Evolutionary conservation across 2,888 invertebrate genomes (phyloP).

Genomic region (Isoperla grammatica): DNA sequence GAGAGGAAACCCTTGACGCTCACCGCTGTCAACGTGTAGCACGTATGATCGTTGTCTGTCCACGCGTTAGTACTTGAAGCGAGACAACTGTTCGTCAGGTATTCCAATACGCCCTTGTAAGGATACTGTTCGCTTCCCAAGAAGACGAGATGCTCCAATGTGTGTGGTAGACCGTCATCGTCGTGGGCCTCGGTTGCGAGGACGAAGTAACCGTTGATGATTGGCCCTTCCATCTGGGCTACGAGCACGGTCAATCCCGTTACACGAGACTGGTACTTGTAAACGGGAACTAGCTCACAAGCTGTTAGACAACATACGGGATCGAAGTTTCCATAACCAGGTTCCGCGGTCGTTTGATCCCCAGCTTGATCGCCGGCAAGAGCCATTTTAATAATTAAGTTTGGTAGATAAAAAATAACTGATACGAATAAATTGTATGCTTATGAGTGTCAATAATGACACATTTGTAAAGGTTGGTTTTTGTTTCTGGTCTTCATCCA

Average conservation of each 20-base stretch:
- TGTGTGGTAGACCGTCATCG: slow-evolving; percentile 54
- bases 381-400: too few species aligned
- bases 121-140: slow-evolving; percentile 52
- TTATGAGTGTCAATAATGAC: too few species aligned
- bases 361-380: too few species aligned
- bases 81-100: slow-evolving; percentile 50
- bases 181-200: slow-evolving; percentile 51
- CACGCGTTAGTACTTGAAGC: slow-evolving; percentile 54
- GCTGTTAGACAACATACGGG: slow-evolving; percentile 31
- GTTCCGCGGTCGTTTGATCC: slow-evolving; percentile 34
- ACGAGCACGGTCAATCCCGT: slow-evolving; percentile 47
- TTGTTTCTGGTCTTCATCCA: too few species aligned
- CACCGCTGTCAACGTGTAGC: slow-evolving; percentile 50
- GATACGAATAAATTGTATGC: too few species aligned
- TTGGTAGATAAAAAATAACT: too few species aligned
- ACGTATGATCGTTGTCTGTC: slow-evolving; percentile 50
- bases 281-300: slow-evolving; percentile 41
- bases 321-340: slow-evolving; percentile 12
- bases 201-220: slow-evolving; percentile 48
- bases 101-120: slow-evolving; percentile 49
- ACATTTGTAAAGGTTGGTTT: too few species aligned
- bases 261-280: slow-evolving; percentile 42
- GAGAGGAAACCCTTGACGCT: slow-evolving; percentile 51
- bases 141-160: slow-evolving; percentile 53
- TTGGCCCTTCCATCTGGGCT: slow-evolving; percentile 49